Evolutionary conservation across 2,113 vertebrate species (phyloP), one percentile per base, ranked within the genome.

Genomic region (Brienomyrus brachyistius): DNA sequence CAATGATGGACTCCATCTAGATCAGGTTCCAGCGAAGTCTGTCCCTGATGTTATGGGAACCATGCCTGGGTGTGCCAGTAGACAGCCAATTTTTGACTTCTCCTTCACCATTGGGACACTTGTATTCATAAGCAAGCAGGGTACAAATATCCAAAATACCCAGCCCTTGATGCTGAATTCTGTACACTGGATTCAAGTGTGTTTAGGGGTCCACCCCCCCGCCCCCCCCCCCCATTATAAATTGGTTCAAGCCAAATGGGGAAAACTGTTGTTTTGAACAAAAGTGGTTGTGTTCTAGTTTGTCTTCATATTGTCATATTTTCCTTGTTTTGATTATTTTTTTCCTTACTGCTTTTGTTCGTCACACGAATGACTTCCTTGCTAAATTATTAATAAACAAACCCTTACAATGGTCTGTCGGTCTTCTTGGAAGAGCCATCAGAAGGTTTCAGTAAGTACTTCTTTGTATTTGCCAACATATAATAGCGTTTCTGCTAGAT

Each of bases 321-420:
- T 35, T 74, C 31, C 59, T 77, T 77, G 3, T 19, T 80, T 74
- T 48, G 19, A 48, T 43, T 74, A 89, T n/a, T 89, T 74, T 51
- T 89, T 31, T 84, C 40, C 90, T 8, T 80, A 43, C 83, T 91
- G 21, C 31, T 90, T 77, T 77, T 54, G 19, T 77, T 77, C 31
- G 40, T 40, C 35, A 27, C 23, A 50, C 86, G 11, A 86, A 48
- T 86, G 43, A 35, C 13, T 51, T 5, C 50, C 10, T 35, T 47
- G 21, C 8, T 89, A 82, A 91, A 91, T 91, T 90, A 93, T 92
- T 91, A 91, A 92, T 23, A 40, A 40, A 40, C 17, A 80, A 87
- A 59, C 62, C 10, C 62, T 70, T 21, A 40, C 88, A 86, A 84
- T 86, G 45, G 74, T 80, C 35, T 40, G 74, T 80, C 17, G 0